Evolutionary conservation across 2,888 invertebrate genomes (phyloP), one percentile per base, ranked within the genome.

Genomic region (Pollenia amentaria): DNA sequence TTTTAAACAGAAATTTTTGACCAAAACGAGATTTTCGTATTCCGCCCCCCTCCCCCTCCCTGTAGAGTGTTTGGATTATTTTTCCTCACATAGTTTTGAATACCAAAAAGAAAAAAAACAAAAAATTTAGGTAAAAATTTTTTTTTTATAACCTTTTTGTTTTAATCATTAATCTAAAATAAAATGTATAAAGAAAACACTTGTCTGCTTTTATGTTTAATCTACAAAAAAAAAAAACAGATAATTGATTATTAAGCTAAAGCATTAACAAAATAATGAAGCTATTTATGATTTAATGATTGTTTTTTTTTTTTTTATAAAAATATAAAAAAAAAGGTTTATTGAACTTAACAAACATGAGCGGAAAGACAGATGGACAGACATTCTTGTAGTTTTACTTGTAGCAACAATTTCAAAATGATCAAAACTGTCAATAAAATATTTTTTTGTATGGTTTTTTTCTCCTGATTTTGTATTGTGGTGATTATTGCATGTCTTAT

Each of bases 371-470:
- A 6, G 53, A 64, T 21, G 38, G 53, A 60, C 51, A 12, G 42
- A 75, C 38, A 55, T 14, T 16, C 70, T 55, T 7, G 48, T 72
- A 57, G 55, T 65, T 55, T 80, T n/a, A 55, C 46, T 60, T 67
- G 62, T 57, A 44, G 4, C 55, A 38, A 57, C 44, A 77, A 38
- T 82, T 73, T 80, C 46, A 51, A 84, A 84, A 84, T 84, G 78
- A 73, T 78, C 84, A 84, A 84, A 80, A 78, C 57, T 84, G 84
- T 84, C 84, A 84, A 84, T 84, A 82, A 75, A 51, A 69, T 57
- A 16, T 53, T 44, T 73, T 53, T 55, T 21, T 57, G n/a, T n/a
- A n/a, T n/a, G n/a, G n/a, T n/a, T n/a, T n/a, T n/a, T n/a, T n/a
- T n/a, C n/a, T 67, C 14, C 51, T 11, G 44, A 65, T 78, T 78